Evolutionary conservation across 2,888 invertebrate species (phyloP).

Genomic region (Amphiduros pacificus): DNA sequence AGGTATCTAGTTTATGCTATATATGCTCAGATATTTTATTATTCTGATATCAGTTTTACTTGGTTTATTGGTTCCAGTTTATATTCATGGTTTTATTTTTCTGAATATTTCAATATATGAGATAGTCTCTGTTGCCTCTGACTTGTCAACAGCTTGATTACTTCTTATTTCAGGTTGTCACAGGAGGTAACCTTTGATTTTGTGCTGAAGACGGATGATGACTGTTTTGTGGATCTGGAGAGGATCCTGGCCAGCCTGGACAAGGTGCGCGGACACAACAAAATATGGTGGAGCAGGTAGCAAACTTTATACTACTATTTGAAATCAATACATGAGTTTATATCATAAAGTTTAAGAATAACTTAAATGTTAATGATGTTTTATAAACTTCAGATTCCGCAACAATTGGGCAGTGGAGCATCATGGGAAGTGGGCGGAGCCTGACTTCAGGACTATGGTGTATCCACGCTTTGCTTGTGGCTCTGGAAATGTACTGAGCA

Average conservation of each 20-base stretch:
- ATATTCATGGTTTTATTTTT: no score
- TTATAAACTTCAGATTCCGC: conserved; percentile 41
- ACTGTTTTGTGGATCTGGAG: conserved; percentile 49
- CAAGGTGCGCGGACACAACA: conserved; percentile 8
- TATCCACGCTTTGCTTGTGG: conserved; percentile 60
- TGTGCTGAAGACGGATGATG: conserved; percentile 57
- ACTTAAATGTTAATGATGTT: not conserved
- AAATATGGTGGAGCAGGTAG: conserved; percentile 38
- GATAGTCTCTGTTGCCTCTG: no score
- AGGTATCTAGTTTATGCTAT: no score
- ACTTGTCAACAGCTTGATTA: no score
- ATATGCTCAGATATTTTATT: no score
- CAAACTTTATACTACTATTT: no score
- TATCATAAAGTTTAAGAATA: not conserved
- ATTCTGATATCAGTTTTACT: no score
- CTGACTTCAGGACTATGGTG: conserved; percentile 38
- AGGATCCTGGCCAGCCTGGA: conserved; percentile 30
- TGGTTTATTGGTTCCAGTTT: no score
- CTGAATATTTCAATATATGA: no score
- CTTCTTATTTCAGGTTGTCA: conserved; percentile 14
- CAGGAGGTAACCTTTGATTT: conserved; percentile 19
- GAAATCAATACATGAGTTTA: not conserved
- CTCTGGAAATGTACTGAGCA: conserved; percentile 52
- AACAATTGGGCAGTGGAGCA: conserved; percentile 54
- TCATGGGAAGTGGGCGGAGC: conserved; percentile 57